Conservation (phyloP, 2,113 vertebrate genomes). For the Ammospiza nelsoni region DNA sequence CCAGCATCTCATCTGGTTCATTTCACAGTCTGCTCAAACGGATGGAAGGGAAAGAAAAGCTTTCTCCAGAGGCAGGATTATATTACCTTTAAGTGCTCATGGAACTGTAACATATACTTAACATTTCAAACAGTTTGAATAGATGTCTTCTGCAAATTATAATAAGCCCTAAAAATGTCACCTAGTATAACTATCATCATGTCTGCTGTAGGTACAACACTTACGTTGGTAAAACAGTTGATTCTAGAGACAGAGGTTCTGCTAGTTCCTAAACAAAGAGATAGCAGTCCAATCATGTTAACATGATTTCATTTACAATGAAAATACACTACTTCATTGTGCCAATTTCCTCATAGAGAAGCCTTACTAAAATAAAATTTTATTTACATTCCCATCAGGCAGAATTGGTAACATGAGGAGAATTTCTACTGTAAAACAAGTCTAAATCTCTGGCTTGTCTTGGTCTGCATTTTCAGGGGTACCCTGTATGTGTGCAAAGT, state of each 20-base stretch:
- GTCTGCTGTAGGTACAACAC: background rate
- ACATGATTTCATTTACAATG: background rate
- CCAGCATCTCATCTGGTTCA: background rate
- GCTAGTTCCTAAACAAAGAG: background rate
- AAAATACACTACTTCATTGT: background rate
- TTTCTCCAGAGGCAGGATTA: constrained; percentile 35
- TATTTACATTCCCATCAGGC: background rate
- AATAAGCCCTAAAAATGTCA: constrained; percentile 34
- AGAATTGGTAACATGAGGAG: background rate
- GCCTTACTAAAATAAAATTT: background rate
- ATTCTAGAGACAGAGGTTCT: background rate
- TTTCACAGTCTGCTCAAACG: background rate
- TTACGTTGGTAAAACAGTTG: background rate
- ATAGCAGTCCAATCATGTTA: background rate
- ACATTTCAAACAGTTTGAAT: constrained; percentile 56
- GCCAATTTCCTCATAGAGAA: background rate
- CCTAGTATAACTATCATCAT: background rate
- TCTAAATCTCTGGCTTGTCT: too few relatives aligned
- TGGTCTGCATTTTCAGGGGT: background rate
- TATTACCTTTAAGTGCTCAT: constrained; percentile 39
- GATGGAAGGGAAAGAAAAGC: constrained; percentile 11
- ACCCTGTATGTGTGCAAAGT: fast-evolving
- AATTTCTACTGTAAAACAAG: background rate
- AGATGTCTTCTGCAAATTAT: constrained; percentile 54
- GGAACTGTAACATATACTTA: constrained; percentile 48